Evolutionary conservation across 2,797 vertebrate genomes (phyloP).

Genomic region (Lagodon rhomboides): DNA sequence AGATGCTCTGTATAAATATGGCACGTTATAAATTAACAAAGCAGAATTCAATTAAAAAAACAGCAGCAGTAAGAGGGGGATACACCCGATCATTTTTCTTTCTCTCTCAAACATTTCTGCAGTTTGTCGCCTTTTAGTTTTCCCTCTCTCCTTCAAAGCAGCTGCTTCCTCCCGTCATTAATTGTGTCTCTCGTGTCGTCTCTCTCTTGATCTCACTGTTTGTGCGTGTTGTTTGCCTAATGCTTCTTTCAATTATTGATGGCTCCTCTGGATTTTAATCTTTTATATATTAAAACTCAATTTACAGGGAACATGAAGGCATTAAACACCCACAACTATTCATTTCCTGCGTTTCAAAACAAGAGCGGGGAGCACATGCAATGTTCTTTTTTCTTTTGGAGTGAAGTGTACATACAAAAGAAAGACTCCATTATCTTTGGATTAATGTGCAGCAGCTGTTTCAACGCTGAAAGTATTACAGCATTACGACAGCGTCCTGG

Average conservation of each 20-base stretch:
- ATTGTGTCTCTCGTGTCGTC: constrained; percentile 49
- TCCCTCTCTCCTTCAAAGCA: constrained; percentile 39
- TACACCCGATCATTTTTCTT: constrained; percentile 27
- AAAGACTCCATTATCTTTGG: constrained; percentile 25
- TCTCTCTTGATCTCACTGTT: constrained; percentile 45
- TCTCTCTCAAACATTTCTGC: constrained; percentile 34
- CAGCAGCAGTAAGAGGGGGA: constrained; percentile 34
- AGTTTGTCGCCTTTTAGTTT: constrained; percentile 40
- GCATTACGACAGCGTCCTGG: not conserved
- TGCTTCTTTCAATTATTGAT: constrained; percentile 68
- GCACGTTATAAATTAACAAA: constrained; percentile 21
- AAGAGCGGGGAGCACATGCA: constrained; percentile 28
- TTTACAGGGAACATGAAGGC: constrained; percentile 49
- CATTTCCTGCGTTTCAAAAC: constrained; percentile 32
- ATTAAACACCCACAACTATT: constrained; percentile 61
- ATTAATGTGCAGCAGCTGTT: constrained; percentile 43
- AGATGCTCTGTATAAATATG: not conserved
- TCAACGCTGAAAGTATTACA: constrained; percentile 4
- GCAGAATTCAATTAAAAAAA: constrained; percentile 33
- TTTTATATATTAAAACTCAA: constrained; percentile 71
- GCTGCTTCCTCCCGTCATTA: constrained; percentile 33
- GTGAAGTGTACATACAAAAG: constrained; percentile 21
- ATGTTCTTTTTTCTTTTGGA: constrained; percentile 15
- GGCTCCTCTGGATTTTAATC: constrained; percentile 61
- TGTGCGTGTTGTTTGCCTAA: constrained; percentile 55